Evolutionary conservation across 2,113 vertebrate species (phyloP), one percentile per base, ranked within the genome.

Genomic region (Bufo gargarizans): DNA sequence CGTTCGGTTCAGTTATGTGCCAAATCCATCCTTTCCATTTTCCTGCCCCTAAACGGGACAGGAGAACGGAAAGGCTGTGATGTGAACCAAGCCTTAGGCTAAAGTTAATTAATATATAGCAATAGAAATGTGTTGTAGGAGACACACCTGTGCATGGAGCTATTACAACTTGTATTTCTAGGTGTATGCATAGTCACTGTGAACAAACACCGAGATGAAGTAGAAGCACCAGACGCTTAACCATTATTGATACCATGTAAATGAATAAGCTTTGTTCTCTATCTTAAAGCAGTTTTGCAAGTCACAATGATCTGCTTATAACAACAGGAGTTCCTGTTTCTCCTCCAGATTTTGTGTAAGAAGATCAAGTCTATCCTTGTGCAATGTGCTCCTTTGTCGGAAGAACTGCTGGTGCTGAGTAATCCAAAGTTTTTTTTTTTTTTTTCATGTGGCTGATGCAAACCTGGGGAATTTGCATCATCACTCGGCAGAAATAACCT

Each of bases 391-490:
- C 82, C 84, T 50, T 43, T 11, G 88, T 91, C 0, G 76, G 92
- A 9, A 74, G 19, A 77, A 77, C 14, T 84, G 95, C 95, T 96
- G 95, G 96, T 84, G 95, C 95, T 96, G 95, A 96, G 90, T 96
- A 95, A 96, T 94, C 92, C 92, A 92, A 92, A 92, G 90, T 3
- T 91, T 92, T 76, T 33, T 1, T 0, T 33, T 33, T 82, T 79
- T 80, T 20, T 79, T 78, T 90, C 71, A 49, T 89, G 93, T 93
- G 94, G 95, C 96, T 96, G 95, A 96, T 95, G 96, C 95, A 96
- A 96, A 96, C 95, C 95, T 96, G 93, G 92, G 93, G 94, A 95
- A 94, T 96, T 96, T 96, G 93, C 95, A 95, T 96, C 95, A 96
- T 96, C 93, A 95, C 91, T 92, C 89, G 93, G 92, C 92, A 77